A percentile compares a stretch with the other conserved stretches of the same genome.
These are phyloP conservation scores for Lepus europaeus DNA, from an alignment of 2,113 vertebrate species.

Conservation along the genomic window DNA sequence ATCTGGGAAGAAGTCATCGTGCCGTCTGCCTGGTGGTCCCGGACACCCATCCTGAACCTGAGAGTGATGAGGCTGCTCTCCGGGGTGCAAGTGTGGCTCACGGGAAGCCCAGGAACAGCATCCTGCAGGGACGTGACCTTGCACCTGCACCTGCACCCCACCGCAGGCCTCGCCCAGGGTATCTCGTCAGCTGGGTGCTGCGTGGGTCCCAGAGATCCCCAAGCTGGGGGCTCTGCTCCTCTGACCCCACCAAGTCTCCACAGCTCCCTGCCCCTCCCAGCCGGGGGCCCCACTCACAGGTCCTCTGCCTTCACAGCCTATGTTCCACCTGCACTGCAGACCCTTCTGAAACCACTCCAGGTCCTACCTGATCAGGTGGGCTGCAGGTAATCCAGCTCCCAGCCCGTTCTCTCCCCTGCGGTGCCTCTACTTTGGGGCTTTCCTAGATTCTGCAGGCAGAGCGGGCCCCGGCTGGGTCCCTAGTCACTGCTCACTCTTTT, in stretches of 20 bases:
- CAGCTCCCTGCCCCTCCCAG: background rate
- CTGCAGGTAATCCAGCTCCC: background rate
- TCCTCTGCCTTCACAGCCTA: background rate
- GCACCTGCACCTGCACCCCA: too few species aligned
- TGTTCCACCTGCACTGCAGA: background rate
- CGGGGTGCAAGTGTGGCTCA: accelerated
- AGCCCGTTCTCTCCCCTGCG: background rate
- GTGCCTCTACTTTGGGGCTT: background rate
- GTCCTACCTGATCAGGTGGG: background rate
- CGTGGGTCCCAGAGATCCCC: accelerated
- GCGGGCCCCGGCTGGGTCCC: background rate
- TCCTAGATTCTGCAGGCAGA: background rate
- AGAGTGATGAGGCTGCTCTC: background rate
- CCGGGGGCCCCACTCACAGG: background rate
- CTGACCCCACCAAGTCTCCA: background rate
- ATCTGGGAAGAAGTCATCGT: background rate
- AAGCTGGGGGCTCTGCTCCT: background rate
- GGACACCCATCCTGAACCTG: background rate
- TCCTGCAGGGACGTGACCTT: too few species aligned
- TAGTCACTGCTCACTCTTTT: background rate
- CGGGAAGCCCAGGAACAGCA: background rate
- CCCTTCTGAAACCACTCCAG: background rate
- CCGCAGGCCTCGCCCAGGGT: too few species aligned
- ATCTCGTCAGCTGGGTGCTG: too few species aligned
- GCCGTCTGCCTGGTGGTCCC: background rate